Percentiles rank a stretch among this genome's conserved stretches.
phyloP scores from a whole-genome alignment of 2,113 vertebrate species.

The Canis aureus region DNA sequence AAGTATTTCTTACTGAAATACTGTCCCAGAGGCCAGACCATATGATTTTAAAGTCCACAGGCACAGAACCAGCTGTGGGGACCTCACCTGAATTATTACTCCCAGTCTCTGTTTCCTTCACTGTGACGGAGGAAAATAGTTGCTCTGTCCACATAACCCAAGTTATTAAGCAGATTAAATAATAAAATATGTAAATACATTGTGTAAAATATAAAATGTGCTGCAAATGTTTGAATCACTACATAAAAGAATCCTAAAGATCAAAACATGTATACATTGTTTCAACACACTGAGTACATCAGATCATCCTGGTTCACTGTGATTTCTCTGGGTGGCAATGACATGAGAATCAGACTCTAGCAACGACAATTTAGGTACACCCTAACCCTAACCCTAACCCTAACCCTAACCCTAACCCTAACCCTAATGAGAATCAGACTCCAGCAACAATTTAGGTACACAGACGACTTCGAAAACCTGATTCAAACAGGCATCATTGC shows the following conservation, averaged over 20 bases:
- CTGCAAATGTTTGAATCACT: not conserved
- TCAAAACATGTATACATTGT: not conserved
- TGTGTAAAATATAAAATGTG: not conserved
- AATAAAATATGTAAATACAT: not conserved
- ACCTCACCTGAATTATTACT: not conserved
- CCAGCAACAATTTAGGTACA: not conserved
- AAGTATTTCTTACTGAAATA: not conserved
- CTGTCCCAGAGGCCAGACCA: not conserved
- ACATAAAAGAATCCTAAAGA: not conserved
- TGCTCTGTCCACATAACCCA: not conserved
- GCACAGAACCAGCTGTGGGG: not conserved
- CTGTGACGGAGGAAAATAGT: not conserved
- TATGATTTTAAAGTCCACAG: not conserved
- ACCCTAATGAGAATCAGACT: not conserved
- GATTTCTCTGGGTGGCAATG: not conserved
- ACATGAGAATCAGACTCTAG: not conserved
- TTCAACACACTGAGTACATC: not conserved
- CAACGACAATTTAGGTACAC: not conserved
- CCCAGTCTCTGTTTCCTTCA: conserved; percentile 23
- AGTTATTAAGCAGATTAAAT: not conserved
- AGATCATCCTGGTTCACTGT: not conserved
- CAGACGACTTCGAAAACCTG: not conserved
- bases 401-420: too few species aligned
- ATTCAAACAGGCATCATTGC: not conserved
- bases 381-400: too few species aligned